Conservation (phyloP, 2,797 vertebrate species). For the Poecilia wingei region DNA sequence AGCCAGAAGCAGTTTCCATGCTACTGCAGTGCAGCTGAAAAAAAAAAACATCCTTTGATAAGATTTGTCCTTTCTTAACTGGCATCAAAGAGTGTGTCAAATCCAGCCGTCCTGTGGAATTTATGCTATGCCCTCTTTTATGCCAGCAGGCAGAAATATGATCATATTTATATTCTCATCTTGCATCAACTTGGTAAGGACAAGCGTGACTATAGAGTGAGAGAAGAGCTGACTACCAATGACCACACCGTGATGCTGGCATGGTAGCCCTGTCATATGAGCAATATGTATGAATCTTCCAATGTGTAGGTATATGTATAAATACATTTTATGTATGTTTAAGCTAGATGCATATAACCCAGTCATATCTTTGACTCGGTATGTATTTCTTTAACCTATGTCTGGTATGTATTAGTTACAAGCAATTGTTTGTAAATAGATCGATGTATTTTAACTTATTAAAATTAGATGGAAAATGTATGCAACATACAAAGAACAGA, state of each 20-base stretch:
- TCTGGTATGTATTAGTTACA: neutral
- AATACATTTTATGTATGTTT: neutral
- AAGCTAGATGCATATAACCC: no score
- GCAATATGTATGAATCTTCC: neutral
- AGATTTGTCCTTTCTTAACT: slow-evolving; percentile 2
- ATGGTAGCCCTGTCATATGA: neutral
- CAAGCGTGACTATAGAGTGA: slow-evolving; percentile 95
- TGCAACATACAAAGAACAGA: neutral
- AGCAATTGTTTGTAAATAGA: no score
- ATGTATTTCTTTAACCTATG: neutral
- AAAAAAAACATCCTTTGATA: neutral
- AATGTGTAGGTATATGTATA: neutral
- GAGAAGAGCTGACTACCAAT: slow-evolving; percentile 97
- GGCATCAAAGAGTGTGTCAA: neutral
- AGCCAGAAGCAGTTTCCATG: neutral
- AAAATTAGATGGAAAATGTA: neutral
- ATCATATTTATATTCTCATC: slow-evolving; percentile 97
- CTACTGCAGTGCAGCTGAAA: neutral
- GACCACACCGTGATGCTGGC: slow-evolving; percentile 78
- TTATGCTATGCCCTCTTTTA: slow-evolving; percentile 1
- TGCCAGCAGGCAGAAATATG: slow-evolving; percentile 92
- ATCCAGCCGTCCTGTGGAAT: neutral
- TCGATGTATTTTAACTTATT: neutral
- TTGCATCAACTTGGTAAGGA: slow-evolving; percentile 97
- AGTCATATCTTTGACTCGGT: no score